Evolutionary conservation across 2,113 vertebrate genomes (phyloP).

Genomic region (Orientallactaga bullata): DNA sequence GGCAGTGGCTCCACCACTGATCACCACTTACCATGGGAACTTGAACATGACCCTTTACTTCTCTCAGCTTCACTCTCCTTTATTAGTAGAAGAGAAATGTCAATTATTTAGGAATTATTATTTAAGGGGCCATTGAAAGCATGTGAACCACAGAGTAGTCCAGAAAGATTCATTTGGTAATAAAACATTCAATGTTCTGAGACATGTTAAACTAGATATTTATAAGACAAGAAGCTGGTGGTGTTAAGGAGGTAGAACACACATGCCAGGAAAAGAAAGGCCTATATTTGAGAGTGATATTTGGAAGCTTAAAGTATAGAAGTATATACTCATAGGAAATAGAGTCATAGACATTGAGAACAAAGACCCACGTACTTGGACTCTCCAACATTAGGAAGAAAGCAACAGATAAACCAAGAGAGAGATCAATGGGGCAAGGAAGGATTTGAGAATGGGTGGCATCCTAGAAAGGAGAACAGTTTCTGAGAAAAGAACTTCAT

Average conservation of each 20-base stretch:
- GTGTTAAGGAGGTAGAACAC: neutral
- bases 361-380: neutral
- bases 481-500: conserved; percentile 33
- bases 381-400: neutral
- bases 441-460: neutral
- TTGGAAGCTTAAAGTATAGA: conserved; percentile 1
- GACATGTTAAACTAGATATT: neutral
- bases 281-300: neutral
- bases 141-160: neutral
- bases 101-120: conserved; percentile 45
- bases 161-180: conserved; percentile 8
- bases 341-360: conserved; percentile 3
- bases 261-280: neutral
- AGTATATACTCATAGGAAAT: neutral
- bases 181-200: conserved; percentile 28
- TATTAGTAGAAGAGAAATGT: conserved; percentile 28
- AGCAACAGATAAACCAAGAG: neutral
- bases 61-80: conserved; percentile 4
- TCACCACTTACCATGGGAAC: neutral
- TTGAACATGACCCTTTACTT: conserved; percentile 9
- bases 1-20: neutral
- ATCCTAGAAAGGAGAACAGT: neutral
- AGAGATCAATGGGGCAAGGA: neutral
- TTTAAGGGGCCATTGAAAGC: neutral
- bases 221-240: neutral